Conservation (phyloP, 2,888 invertebrate genomes). For the Fragum sueziense region DNA sequence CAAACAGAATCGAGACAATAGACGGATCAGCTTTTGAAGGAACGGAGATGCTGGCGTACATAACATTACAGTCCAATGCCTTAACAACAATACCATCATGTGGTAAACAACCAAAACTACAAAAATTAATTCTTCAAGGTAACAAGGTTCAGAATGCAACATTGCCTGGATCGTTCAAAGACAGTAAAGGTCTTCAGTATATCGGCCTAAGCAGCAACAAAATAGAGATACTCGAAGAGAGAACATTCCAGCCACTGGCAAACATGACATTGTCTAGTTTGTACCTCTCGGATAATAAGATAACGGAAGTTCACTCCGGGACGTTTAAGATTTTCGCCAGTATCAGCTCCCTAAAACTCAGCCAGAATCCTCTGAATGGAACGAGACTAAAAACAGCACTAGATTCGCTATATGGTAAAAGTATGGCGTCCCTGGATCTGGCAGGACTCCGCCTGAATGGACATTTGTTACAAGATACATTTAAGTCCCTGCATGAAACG, state of each 20-base stretch:
- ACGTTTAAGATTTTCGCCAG: slow-evolving; percentile 60
- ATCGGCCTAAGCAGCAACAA: slow-evolving; percentile 68
- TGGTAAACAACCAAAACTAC: slow-evolving; percentile 55
- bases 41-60: slow-evolving; percentile 39
- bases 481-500: slow-evolving; percentile 61
- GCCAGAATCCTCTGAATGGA: slow-evolving; percentile 66
- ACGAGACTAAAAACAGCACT: slow-evolving; percentile 60
- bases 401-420: slow-evolving; percentile 54
- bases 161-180: slow-evolving; percentile 60
- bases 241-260: slow-evolving; percentile 59
- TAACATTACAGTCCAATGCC: slow-evolving; percentile 63
- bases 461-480: slow-evolving; percentile 61
- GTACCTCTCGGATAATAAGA: slow-evolving; percentile 65
- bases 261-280: slow-evolving; percentile 58
- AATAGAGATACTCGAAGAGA: slow-evolving; percentile 58
- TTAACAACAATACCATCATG: slow-evolving; percentile 59
- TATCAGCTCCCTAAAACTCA: slow-evolving; percentile 67
- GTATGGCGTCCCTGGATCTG: slow-evolving; percentile 67
- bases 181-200: slow-evolving; percentile 37
- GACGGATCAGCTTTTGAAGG: slow-evolving; percentile 59
- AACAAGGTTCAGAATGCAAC: slow-evolving; percentile 66
- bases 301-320: slow-evolving; percentile 52
- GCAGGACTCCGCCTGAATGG: slow-evolving; percentile 64
- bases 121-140: slow-evolving; percentile 61
- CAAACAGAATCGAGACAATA: slow-evolving; percentile 59